phyloP scores from a whole-genome alignment of 1,140 invertebrate genomes.

The Apis florea region DNA sequence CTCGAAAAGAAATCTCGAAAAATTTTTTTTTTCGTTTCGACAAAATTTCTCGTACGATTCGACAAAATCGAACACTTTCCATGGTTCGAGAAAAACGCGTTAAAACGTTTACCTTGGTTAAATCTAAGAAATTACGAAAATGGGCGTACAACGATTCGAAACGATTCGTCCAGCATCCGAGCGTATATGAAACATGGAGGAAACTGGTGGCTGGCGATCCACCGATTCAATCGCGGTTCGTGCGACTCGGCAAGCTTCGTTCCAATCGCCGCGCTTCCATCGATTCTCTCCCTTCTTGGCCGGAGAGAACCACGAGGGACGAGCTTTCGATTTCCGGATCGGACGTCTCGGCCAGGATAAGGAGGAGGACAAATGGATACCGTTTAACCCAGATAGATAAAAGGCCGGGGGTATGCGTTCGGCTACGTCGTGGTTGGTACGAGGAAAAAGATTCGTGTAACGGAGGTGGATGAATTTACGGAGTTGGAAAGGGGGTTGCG shows the following conservation, averaged over 20 bases:
- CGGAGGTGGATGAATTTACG: conserved; percentile 46
- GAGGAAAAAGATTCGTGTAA: conserved; percentile 37
- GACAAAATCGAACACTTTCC: too few species aligned
- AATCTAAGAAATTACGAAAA: too few species aligned
- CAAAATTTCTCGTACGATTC: too few species aligned
- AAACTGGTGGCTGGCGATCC: neutral
- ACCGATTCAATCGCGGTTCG: neutral
- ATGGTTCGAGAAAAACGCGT: too few species aligned
- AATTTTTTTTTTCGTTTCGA: too few species aligned
- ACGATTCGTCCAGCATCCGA: too few species aligned
- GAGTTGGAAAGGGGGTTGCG: conserved; percentile 18
- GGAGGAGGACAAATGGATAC: conserved; percentile 35
- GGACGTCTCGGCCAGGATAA: conserved; percentile 35
- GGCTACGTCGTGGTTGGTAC: conserved; percentile 3
- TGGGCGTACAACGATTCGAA: too few species aligned
- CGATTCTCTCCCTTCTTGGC: neutral
- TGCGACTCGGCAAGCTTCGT: too few species aligned
- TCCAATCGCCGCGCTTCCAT: neutral
- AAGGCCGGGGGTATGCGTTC: neutral
- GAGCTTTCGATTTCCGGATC: conserved; percentile 29
- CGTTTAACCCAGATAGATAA: conserved; percentile 37
- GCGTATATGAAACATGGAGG: neutral
- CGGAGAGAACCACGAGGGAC: neutral
- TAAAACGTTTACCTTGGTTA: too few species aligned
- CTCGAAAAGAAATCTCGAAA: too few species aligned